These are phyloP conservation scores for Melanaphis sacchari DNA, from an alignment of 1,140 invertebrate species.

Conservation along the genomic window DNA sequence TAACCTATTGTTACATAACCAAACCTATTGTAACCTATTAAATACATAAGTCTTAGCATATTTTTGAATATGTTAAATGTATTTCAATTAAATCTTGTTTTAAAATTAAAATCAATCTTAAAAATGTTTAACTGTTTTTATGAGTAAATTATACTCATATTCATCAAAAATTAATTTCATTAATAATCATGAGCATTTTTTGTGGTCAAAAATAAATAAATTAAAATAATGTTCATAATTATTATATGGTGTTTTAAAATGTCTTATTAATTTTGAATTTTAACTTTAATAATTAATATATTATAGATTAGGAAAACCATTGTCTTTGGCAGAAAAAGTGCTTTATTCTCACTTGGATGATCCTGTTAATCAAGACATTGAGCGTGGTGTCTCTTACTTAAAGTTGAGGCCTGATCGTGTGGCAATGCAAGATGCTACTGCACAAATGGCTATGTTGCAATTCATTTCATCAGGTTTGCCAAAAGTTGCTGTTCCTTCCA, in stretches of 20 bases:
- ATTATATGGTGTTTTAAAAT: not conserved
- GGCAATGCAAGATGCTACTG: conserved; percentile 99
- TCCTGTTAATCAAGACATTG: conserved; percentile 82
- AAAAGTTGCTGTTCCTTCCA: conserved; percentile 94
- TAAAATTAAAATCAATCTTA: not conserved
- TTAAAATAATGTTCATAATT: not conserved
- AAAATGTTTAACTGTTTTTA: not conserved
- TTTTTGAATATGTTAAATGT: not conserved
- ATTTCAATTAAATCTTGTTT: not conserved
- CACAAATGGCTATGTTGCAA: conserved; percentile 99
- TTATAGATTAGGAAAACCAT: conserved; percentile 81
- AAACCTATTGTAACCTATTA: not conserved
- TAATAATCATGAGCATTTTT: not conserved
- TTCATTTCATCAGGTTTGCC: conserved; percentile 97
- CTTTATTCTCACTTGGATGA: conserved; percentile 98
- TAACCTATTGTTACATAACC: not conserved
- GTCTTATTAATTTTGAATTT: no score
- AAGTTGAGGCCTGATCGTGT: conserved; percentile 95
- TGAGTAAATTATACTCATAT: not conserved
- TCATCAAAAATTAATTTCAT: not conserved
- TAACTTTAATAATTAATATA: not conserved
- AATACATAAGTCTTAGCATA: not conserved
- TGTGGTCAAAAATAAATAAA: not conserved
- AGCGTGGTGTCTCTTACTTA: conserved; percentile 85
- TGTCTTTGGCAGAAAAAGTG: conserved; percentile 97